Evolutionary conservation across 2,113 vertebrate species (phyloP).

Genomic region (Sorex araneus): DNA sequence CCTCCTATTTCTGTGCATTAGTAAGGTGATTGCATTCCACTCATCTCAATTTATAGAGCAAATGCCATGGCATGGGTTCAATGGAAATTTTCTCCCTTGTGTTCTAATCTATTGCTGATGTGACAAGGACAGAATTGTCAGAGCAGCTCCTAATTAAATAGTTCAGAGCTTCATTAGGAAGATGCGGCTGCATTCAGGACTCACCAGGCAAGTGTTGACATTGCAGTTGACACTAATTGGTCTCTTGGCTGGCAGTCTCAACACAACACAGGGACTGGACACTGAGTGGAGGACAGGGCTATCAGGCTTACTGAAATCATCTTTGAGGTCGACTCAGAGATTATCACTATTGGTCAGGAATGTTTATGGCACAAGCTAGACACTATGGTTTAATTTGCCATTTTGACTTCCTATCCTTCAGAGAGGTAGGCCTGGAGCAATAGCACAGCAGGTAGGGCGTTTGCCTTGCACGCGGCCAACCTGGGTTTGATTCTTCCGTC

Average conservation of each 20-base stretch:
- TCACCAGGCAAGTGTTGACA: slow-evolving; percentile 70
- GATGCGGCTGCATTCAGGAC: slow-evolving; percentile 60
- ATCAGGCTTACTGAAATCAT: background rate
- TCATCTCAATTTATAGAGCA: slow-evolving; percentile 71
- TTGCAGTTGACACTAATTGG: slow-evolving; percentile 79
- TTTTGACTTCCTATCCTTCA: slow-evolving; percentile 1
- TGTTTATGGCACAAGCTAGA: background rate
- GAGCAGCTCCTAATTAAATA: slow-evolving; percentile 80
- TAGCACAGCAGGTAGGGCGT: too few species aligned
- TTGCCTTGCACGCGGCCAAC: too few species aligned
- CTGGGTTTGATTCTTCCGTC: too few species aligned
- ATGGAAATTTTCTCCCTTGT: slow-evolving; percentile 67
- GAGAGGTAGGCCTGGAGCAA: too few species aligned
- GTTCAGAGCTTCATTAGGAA: slow-evolving; percentile 79
- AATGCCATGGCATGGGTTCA: slow-evolving; percentile 69
- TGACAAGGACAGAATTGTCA: slow-evolving; percentile 75
- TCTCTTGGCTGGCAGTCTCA: slow-evolving; percentile 61
- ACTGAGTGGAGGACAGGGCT: background rate
- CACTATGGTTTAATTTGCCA: background rate
- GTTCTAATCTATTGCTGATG: slow-evolving; percentile 70
- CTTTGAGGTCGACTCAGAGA: background rate
- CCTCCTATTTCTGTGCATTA: slow-evolving; percentile 71
- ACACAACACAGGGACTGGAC: slow-evolving; percentile 38
- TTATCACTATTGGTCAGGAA: background rate
- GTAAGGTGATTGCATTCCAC: slow-evolving; percentile 54